A percentile compares a stretch with the other conserved stretches of the same genome.
Conservation (phyloP, 1,140 invertebrate genomes). For the Scaptodrosophila lebanonensis region DNA sequence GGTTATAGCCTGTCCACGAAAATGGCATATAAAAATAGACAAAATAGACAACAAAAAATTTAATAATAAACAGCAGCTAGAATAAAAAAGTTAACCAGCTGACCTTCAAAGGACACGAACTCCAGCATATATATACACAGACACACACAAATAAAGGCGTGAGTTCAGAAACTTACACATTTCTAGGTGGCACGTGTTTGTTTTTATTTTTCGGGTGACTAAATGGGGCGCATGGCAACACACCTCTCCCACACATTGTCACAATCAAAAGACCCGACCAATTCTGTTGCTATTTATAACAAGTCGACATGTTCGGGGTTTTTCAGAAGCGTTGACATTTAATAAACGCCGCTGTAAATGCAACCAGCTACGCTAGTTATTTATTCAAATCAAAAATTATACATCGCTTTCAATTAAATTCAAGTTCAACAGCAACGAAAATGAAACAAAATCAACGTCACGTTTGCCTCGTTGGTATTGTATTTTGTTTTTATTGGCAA, state of each 20-base stretch:
- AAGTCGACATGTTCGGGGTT: neutral
- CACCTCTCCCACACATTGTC: neutral
- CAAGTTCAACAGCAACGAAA: constrained; percentile 48
- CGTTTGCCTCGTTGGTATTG: constrained; percentile 58
- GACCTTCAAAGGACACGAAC: constrained; percentile 73
- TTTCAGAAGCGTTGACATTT: constrained; percentile 67
- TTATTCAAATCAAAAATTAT: neutral
- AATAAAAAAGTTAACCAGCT: constrained; percentile 53
- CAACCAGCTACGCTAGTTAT: neutral
- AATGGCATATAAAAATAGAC: neutral
- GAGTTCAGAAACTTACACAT: too few species aligned
- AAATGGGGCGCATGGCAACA: constrained; percentile 4
- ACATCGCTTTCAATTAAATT: constrained; percentile 44
- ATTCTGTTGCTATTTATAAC: neutral
- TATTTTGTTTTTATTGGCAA: constrained; percentile 27
- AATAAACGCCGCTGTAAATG: constrained; percentile 24
- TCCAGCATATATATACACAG: too few species aligned
- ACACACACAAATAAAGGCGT: too few species aligned
- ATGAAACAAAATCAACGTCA: constrained; percentile 41
- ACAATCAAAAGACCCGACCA: neutral
- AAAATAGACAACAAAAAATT: constrained; percentile 41
- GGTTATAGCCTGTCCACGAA: too few species aligned
- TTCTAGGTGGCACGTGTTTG: too few species aligned
- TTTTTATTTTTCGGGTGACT: neutral
- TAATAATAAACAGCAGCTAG: constrained; percentile 20